Evolutionary conservation across 2,888 invertebrate genomes (phyloP).

Genomic region (Phymatocera aterrima): DNA sequence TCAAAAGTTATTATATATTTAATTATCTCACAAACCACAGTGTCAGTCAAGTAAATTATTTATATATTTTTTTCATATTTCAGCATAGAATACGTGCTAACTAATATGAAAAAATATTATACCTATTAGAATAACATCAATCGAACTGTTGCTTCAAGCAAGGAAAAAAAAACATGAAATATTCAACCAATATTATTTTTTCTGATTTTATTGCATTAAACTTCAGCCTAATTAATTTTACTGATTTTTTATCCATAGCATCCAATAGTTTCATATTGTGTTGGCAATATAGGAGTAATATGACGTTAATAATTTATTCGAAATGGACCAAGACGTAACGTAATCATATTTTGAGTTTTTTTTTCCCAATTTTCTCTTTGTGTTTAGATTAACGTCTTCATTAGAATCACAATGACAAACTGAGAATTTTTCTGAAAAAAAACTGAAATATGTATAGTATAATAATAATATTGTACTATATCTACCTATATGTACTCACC

Average conservation of each 20-base stretch:
- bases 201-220: too few relatives aligned
- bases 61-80: conserved; percentile 19
- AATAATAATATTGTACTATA: not conserved
- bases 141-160: too few relatives aligned
- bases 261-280: conserved; percentile 19
- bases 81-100: conserved; percentile 25
- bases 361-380: not conserved
- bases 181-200: too few relatives aligned
- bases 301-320: conserved; percentile 12
- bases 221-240: too few relatives aligned
- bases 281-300: conserved; percentile 13
- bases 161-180: too few relatives aligned
- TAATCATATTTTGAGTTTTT: conserved; percentile 15
- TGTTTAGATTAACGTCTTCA: not conserved
- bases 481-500: not conserved
- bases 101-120: too few relatives aligned
- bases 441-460: not conserved
- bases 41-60: conserved; percentile 12
- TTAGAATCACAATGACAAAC: not conserved
- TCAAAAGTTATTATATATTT: conserved; percentile 37
- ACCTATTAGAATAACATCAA: too few relatives aligned
- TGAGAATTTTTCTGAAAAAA: not conserved
- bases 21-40: conserved; percentile 38
- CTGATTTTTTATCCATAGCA: too few relatives aligned
- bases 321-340: conserved; percentile 27